Evolutionary conservation across 2,797 vertebrate species (phyloP), one percentile per base, ranked within the genome.

Genomic region (Dromococcyx pavoninus): DNA sequence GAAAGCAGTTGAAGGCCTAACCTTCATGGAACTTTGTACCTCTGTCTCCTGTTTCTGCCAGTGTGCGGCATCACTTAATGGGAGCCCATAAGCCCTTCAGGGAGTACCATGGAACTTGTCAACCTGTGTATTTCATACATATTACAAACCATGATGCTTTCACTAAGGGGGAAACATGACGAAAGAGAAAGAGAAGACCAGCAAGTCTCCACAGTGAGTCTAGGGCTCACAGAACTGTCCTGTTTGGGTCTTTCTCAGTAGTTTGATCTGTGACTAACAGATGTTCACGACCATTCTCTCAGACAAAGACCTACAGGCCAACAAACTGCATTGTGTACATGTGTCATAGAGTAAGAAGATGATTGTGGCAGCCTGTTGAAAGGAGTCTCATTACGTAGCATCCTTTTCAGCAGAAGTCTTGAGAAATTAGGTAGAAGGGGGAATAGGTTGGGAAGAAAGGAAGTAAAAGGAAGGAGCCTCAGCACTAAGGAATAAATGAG

Each of bases 21-120:
- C 14, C 8, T 11, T n/a, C 0, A 1, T 4, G 14, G 6, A 33
- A 5, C 25, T 88, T 83, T 53, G 11, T 25, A 53, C 17, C 3
- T 11, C 35, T 35, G 4, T 37, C 33, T 73, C 24, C 44, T 46
- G 32, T 15, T 51, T 69, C 76, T 84, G 27, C 18, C 33, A 69
- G 5, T 8, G 21, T 65, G 11, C 22, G 58, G 17, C 27, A 61
- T 30, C 11, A 15, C 62, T 65, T 58, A 33, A 13, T 8, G 13
- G 54, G 21, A 76, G 17, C 28, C 22, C 1, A 1, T 46, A 41
- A 61, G 18, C 50, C 2, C 1, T 33, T 51, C 51, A 60, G 23
- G 39, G 35, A 78, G 17, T 35, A 24, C 21, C 46, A 39, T 5
- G 9, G 46, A 88, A 25, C 48, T 24, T 78, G 46, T 17, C 19